These are phyloP conservation scores for Chionodraco myersi DNA, from an alignment of 2,113 vertebrate species.

Conservation along the genomic window DNA sequence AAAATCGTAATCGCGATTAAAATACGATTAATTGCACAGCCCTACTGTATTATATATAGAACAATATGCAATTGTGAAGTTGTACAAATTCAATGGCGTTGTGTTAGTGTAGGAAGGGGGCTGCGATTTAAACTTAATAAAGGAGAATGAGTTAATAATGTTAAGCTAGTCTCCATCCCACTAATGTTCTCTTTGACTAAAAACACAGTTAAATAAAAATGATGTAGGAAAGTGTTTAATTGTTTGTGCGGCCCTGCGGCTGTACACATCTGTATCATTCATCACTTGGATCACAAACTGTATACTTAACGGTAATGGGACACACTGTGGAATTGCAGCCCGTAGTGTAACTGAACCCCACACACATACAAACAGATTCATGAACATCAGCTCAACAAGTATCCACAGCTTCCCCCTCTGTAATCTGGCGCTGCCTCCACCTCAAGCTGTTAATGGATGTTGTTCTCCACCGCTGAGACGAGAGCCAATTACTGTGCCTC, in stretches of 20 bases:
- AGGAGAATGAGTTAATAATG: background rate
- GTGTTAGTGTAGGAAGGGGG: no score
- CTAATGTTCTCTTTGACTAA: background rate
- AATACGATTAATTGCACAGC: no score
- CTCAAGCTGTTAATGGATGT: slow-evolving; percentile 62
- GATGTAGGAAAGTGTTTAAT: background rate
- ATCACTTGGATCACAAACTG: background rate
- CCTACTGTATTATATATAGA: background rate
- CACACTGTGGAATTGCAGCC: background rate
- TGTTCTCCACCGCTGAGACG: slow-evolving; percentile 58
- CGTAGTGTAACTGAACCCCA: background rate
- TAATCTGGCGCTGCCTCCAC: slow-evolving; percentile 35
- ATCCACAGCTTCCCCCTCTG: slow-evolving; percentile 9
- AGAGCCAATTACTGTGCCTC: slow-evolving; percentile 67
- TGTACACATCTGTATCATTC: background rate
- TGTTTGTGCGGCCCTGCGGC: background rate
- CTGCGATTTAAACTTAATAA: background rate
- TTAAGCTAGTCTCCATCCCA: background rate
- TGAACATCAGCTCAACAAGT: background rate
- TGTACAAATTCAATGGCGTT: no score
- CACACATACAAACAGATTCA: background rate
- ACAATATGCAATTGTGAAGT: no score
- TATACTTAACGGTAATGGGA: background rate
- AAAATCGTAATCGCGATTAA: no score
- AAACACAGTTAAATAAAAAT: background rate